These are phyloP conservation scores for Julus scanicus DNA, from an alignment of 2,888 invertebrate species.

Conservation along the genomic window DNA sequence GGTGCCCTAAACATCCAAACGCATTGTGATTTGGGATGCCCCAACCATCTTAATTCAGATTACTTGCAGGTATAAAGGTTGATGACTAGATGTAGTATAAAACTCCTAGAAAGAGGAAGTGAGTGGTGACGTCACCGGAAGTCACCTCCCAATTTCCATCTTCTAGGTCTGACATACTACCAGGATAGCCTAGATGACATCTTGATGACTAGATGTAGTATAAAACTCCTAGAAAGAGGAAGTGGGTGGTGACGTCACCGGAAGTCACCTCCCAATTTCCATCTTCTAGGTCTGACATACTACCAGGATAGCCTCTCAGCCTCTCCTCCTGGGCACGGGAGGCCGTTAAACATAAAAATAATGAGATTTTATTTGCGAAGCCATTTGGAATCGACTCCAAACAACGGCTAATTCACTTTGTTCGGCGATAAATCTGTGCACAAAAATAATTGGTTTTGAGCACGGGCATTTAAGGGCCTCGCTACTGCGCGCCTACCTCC, in stretches of 20 bases:
- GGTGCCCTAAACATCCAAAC: too few species aligned
- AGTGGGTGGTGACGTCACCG: too few species aligned
- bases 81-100: too few species aligned
- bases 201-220: too few species aligned
- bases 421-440: background rate
- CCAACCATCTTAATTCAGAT: too few species aligned
- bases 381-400: conserved; percentile 11
- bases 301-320: background rate
- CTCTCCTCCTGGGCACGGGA: background rate
- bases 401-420: conserved; percentile 27
- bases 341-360: conserved; percentile 1
- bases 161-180: background rate
- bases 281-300: background rate
- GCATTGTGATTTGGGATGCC: too few species aligned
- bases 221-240: too few species aligned
- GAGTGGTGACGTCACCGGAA: background rate
- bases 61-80: too few species aligned
- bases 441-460: conserved; percentile 27
- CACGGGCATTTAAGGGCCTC: conserved; percentile 3
- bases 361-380: conserved; percentile 1
- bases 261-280: background rate
- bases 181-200: too few species aligned
- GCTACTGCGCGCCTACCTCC: background rate
- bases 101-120: too few species aligned
- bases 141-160: background rate